Base-by-base conservation (phyloP, 2,888 invertebrate species). In the Pristionchus fissidentatus region DNA sequence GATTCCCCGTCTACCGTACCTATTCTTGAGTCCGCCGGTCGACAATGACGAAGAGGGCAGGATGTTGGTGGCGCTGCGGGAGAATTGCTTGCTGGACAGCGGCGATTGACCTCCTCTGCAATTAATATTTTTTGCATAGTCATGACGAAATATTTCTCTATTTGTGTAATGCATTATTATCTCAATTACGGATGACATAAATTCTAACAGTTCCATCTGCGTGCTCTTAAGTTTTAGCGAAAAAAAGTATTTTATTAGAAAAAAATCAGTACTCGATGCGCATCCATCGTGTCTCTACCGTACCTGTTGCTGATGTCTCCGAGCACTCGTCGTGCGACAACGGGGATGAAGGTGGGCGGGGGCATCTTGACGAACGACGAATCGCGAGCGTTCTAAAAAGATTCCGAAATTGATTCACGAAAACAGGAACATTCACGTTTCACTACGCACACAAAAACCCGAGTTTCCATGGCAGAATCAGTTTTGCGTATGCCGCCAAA, bases 301-400 rank as follows among this genome's bases (percentile, higher is more conserved):
- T 41, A 79, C 79, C 57, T 22, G 41, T 57, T 79, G 19, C 55
- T 22, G 26, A 79, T n/a, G 26, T 79, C 79, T 57, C 57, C 57
- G 26, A 79, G 41, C n/a, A 29, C 26, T 26, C 79, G 79, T 38
- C 79, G 55, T 4, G 41, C 38, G 49, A 29, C 13, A n/a, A n/a
- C n/a, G n/a, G 60, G n/a, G 26, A 41, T 35, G 0, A 57, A 4
- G 3, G 79, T 13, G 26, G 79, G 79, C 13, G 79, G 79, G 7
- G 79, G 79, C 79, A 79, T 79, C 79, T 49, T 57, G 38, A 57
- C 4, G 79, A 79, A 78, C 32, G 78, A 78, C 52, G 78, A 78
- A 19, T 75, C 75, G 19, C 46, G 75, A n/a, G 75, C 75, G 29
- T 75, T 75, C 75, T 75, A 29, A n/a, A 73, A n/a, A n/a, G 32